Base-by-base conservation (phyloP, 2,888 invertebrate genomes). In the Fissipunctia ypsillon region DNA sequence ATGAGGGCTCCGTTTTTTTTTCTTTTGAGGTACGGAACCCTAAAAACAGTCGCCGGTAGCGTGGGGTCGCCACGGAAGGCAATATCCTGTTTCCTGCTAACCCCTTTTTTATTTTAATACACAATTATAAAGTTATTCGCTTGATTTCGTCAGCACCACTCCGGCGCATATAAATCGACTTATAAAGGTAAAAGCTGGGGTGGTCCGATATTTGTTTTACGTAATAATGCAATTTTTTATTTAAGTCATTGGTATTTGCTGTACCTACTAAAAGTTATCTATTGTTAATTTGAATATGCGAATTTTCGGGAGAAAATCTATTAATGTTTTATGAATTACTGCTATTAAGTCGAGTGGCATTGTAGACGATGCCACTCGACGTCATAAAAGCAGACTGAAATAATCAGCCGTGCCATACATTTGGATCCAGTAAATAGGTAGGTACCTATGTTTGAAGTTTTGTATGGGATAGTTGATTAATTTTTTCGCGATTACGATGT, bases 111-210 rank as follows among this genome's bases (percentile, higher is more conserved):
- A 93, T 94, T 94, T 92, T 91, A 93, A 93, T 91, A 88, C 90
- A 93, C 92, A 92, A 94, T 95, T 94, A 94, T 92, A 91, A 91
- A 94, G 91, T 94, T 95, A 94, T 93, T 94, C 94, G 94, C 94
- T 93, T 94, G 89, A 94, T 94, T 95, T 93, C 92, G 90, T 93
- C 88, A 88, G 88, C 87, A 48, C 79, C 86, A 77, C 80, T 73
- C 54, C 69, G 50, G 61, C 87, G 95, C 93, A 95, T 95, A 92
- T 91, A 93, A 94, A 95, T 94, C 69, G 91, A 74, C 87, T 87
- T 81, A 80, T 91, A 89, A 68, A 90, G 65, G 22, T 22, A 43
- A 67, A 56, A 67, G 63, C 64, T 63, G 57, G 91, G 93, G 92
- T 92, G 93, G 93, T 92, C 91, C 56, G 38, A 73, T 80, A 78